phyloP scores from a whole-genome alignment of 1,140 invertebrate species.

The Drosophila nigrodunni region DNA sequence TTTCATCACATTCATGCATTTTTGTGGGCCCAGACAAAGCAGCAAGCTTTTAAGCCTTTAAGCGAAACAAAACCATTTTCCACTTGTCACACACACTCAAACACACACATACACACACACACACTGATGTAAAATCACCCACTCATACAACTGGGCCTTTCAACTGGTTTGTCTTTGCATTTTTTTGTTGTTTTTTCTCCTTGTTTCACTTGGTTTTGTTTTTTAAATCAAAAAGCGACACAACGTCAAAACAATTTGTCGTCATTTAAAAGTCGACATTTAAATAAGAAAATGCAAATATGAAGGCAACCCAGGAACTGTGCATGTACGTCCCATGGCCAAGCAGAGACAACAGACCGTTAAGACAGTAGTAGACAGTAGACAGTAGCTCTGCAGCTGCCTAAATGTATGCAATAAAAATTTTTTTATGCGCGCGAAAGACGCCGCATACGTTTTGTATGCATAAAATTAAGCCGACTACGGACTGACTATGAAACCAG shows the following conservation, averaged over 20 bases:
- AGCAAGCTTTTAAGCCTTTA: slow-evolving; percentile 70
- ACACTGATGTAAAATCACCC: slow-evolving; percentile 15
- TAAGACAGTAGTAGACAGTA: neutral
- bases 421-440: slow-evolving; percentile 69
- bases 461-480: slow-evolving; percentile 72
- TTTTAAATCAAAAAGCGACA: slow-evolving; percentile 81
- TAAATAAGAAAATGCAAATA: slow-evolving; percentile 83
- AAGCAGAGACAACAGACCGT: slow-evolving; percentile 18
- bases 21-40: slow-evolving; percentile 40
- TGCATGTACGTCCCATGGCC: neutral
- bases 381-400: slow-evolving; percentile 41
- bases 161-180: slow-evolving; percentile 65
- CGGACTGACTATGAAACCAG: slow-evolving; percentile 30
- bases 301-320: slow-evolving; percentile 37
- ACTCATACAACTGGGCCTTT: slow-evolving; percentile 45
- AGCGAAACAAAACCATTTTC: slow-evolving; percentile 65
- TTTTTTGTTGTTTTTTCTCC: slow-evolving; percentile 19
- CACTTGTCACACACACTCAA: slow-evolving; percentile 46
- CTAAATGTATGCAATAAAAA: slow-evolving; percentile 83
- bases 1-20: slow-evolving; percentile 30
- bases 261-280: slow-evolving; percentile 83
- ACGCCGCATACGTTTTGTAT: slow-evolving; percentile 76
- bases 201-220: slow-evolving; percentile 25
- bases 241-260: slow-evolving; percentile 83
- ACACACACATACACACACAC: neutral